Conservation (phyloP, 2,888 invertebrate genomes). For the Agrochola lota region DNA sequence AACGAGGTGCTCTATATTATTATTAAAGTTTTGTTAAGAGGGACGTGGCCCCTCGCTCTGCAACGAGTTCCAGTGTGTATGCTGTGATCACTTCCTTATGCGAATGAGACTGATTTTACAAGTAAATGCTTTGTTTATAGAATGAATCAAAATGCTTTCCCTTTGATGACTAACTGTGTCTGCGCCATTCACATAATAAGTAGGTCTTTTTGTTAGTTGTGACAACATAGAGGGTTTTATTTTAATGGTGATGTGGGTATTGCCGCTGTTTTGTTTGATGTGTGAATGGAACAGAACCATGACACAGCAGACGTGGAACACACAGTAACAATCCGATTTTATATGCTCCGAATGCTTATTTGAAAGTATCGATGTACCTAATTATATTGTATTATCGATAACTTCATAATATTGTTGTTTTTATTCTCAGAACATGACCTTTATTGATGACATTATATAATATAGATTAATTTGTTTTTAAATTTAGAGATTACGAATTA, state of each 20-base stretch:
- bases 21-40: slow-evolving; percentile 85
- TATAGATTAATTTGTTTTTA: slow-evolving; percentile 87
- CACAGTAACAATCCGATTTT: slow-evolving; percentile 73
- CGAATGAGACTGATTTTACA: slow-evolving; percentile 91
- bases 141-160: slow-evolving; percentile 81
- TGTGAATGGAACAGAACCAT: slow-evolving; percentile 56
- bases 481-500: slow-evolving; percentile 87
- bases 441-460: slow-evolving; percentile 87
- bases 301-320: slow-evolving; percentile 52
- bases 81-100: slow-evolving; percentile 91
- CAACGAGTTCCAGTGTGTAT: slow-evolving; percentile 90
- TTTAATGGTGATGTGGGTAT: slow-evolving; percentile 19
- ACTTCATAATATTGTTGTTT: slow-evolving; percentile 77
- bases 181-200: slow-evolving; percentile 62
- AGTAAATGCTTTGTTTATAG: slow-evolving; percentile 87
- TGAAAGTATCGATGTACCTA: slow-evolving; percentile 79
- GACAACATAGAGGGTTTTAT: slow-evolving; percentile 20
- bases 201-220: slow-evolving; percentile 31
- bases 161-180: slow-evolving; percentile 69
- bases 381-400: slow-evolving; percentile 80
- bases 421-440: slow-evolving; percentile 84
- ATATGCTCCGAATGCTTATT: slow-evolving; percentile 81
- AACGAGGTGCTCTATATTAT: slow-evolving; percentile 88
- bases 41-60: slow-evolving; percentile 86
- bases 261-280: slow-evolving; percentile 17